These are phyloP conservation scores for Zygothrica quintamaculata DNA, from an alignment of 2,888 invertebrate genomes.

Conservation along the genomic window DNA sequence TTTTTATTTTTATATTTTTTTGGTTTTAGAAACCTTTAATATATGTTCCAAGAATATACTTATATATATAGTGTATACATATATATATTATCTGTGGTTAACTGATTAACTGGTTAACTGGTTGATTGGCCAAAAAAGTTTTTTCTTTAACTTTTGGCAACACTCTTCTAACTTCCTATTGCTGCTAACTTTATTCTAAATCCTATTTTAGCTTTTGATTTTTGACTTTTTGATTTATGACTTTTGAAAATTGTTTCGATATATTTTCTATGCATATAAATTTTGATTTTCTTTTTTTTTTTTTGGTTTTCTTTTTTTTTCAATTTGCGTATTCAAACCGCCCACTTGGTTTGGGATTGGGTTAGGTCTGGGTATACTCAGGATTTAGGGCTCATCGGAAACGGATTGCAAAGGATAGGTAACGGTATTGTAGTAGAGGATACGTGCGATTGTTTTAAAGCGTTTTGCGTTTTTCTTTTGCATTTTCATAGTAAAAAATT, in stretches of 20 bases:
- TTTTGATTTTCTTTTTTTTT: conserved; percentile 26
- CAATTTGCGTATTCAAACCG: conserved; percentile 52
- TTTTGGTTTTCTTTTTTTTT: conserved; percentile 29
- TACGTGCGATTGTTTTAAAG: conserved; percentile 84
- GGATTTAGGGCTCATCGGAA: conserved; percentile 76
- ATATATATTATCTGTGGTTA: conserved; percentile 17
- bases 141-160: conserved; percentile 24
- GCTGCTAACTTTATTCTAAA: conserved; percentile 15
- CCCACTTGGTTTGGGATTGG: conserved; percentile 63
- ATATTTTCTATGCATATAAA: no score
- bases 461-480: conserved; percentile 84
- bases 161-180: conserved; percentile 30
- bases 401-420: conserved; percentile 81
- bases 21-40: conserved; percentile 71
- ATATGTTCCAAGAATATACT: conserved; percentile 64
- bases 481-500: conserved; percentile 68
- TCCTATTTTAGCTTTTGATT: conserved; percentile 49
- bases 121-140: conserved; percentile 38
- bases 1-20: conserved; percentile 24
- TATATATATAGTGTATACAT: conserved; percentile 47
- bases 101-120: conserved; percentile 25
- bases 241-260: conserved; percentile 74
- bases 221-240: no score
- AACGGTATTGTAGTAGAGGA: conserved; percentile 83
- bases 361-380: conserved; percentile 31